Percentiles rank a stretch among this genome's conserved stretches.
Conservation (phyloP, 1,140 invertebrate species). For the Drosophila arawakana region DNA sequence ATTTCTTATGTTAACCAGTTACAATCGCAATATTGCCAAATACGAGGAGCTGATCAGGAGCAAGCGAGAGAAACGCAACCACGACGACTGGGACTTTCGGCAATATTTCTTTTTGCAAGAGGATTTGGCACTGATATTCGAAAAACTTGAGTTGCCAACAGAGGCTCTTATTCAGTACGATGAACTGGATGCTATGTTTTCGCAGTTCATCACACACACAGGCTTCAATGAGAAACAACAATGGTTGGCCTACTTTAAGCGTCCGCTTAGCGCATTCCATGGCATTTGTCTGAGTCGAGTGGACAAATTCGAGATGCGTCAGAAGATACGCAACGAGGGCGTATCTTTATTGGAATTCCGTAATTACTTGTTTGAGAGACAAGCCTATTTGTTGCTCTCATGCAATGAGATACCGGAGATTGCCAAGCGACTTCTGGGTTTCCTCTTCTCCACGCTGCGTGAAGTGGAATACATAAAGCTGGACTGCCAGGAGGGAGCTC, state of each 20-base stretch:
- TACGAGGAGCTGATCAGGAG: constrained; percentile 97
- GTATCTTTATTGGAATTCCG: constrained; percentile 94
- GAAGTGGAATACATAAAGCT: constrained; percentile 80
- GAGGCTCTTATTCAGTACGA: constrained; percentile 98
- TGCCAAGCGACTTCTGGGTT: constrained; percentile 73
- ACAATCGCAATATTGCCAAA: constrained; percentile 92
- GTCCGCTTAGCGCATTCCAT: constrained; percentile 91
- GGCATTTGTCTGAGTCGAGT: constrained; percentile 90
- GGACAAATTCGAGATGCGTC: constrained; percentile 89
- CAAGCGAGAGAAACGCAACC: constrained; percentile 95
- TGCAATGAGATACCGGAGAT: constrained; percentile 78
- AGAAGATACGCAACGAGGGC: constrained; percentile 89
- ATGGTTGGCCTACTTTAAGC: constrained; percentile 92
- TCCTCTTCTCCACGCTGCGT: constrained; percentile 79
- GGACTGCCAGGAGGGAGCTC: constrained; percentile 90
- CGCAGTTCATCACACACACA: constrained; percentile 97
- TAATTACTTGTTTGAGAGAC: constrained; percentile 97
- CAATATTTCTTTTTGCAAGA: constrained; percentile 97
- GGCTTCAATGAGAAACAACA: constrained; percentile 92
- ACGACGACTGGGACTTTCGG: constrained; percentile 96
- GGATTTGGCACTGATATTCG: constrained; percentile 96
- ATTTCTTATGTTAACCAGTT: constrained; percentile 93
- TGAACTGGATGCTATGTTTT: constrained; percentile 98
- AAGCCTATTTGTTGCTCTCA: constrained; percentile 87
- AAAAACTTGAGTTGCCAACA: constrained; percentile 96